Evolutionary conservation across 1,140 invertebrate species (phyloP), one percentile per base, ranked within the genome.

Genomic region (Pseudobourletiella spinata): DNA sequence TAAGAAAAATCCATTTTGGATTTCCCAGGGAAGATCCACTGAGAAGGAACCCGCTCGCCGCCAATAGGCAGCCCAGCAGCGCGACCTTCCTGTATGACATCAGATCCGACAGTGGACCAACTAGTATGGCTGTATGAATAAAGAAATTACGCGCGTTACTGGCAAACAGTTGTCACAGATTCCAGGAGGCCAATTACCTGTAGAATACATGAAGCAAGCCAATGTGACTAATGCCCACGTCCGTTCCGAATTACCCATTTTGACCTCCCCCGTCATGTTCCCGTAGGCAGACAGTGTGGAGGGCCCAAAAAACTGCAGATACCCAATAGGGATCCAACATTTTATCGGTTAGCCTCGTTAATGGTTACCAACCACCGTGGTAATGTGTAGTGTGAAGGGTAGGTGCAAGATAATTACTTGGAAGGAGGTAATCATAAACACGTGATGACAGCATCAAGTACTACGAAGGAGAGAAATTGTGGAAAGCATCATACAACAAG

Each of bases 1-100:
- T 62, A 15, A 66, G 28, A 28, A 59, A 62, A 24, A 62, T 18
- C 64, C 64, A 66, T 15, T 3, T 15, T 18, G 60, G 59, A 46
- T 46, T 26, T 18, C 50, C 16, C 22, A 59, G 16, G 24, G 43
- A 16, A 24, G 59, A 42, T 0, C 46, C 32, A 18, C 55, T 42
- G n/a, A 52, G 22, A 11, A 66, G 29, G 14, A 62, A 62, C 42
- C 64, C 64, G 42, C 50, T 44, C 28, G 51, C 20, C 1, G 48
- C 50, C 6, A 62, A 16, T 16, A 61, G 50, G 24, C 46, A 58
- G 1, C 64, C 64, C 16, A 55, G 35, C 24, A 61, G 43, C 18
- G 64, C 57, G n/a, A 62, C 6, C 52, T 59, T 61, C 35, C 64
- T 58, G 11, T 57, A 48, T 4, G 54, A 55, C 22, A 20, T 20